These are phyloP conservation scores for Protobothrops flavoviridis DNA, from an alignment of 2,113 vertebrate genomes.

Conservation along the genomic window DNA sequence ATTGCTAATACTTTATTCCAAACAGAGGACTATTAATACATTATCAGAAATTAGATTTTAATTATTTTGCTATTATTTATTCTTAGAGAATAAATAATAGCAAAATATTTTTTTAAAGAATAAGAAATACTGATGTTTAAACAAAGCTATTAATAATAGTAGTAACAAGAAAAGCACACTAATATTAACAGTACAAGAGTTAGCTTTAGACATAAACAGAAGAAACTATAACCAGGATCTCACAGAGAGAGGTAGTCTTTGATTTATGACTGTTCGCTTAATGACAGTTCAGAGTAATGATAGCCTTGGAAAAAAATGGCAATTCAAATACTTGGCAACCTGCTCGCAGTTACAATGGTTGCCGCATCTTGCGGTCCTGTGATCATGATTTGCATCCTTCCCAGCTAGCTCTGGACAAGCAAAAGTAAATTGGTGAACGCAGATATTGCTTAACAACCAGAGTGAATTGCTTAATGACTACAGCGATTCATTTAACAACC, in stretches of 20 bases:
- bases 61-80: neutral
- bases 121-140: neutral
- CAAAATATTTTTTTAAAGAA: neutral
- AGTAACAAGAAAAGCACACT: neutral
- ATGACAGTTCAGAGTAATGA: neutral
- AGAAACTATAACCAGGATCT: neutral
- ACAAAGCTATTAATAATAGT: neutral
- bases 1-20: slow-evolving; percentile 2
- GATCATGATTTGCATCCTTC: neutral
- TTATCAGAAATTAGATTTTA: neutral
- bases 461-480: neutral
- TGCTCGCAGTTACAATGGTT: neutral
- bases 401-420: neutral
- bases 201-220: neutral
- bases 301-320: neutral
- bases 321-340: neutral
- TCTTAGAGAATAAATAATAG: neutral
- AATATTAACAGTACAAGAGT: neutral
- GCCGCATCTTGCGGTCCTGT: neutral
- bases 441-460: neutral
- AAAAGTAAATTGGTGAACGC: neutral
- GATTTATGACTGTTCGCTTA: neutral
- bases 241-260: neutral
- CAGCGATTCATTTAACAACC: neutral
- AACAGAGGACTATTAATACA: neutral